Conservation (phyloP, 1,140 invertebrate species). For the Acromyrmex charruanus region DNA sequence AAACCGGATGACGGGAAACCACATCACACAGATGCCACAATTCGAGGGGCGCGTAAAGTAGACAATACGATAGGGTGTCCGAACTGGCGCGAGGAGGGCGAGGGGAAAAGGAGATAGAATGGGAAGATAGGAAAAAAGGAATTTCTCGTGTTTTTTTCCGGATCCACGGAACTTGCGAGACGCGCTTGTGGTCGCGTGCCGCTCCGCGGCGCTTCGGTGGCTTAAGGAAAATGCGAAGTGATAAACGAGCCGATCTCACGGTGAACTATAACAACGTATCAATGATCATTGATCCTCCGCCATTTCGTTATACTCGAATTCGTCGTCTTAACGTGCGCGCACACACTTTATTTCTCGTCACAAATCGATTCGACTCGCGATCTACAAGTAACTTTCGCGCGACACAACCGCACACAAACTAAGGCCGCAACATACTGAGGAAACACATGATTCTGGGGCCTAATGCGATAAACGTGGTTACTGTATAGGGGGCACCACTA, state of each 20-base stretch:
- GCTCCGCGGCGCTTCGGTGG: background rate
- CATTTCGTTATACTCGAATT: background rate
- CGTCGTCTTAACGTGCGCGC: background rate
- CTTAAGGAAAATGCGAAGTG: background rate
- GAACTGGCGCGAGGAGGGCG: conserved; percentile 45
- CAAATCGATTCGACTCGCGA: background rate
- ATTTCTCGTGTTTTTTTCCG: background rate
- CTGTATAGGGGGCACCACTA: conserved; percentile 69
- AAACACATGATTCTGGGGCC: conserved; percentile 76
- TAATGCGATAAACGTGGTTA: background rate
- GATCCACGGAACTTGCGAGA: background rate
- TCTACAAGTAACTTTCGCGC: background rate
- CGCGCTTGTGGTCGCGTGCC: conserved; percentile 7
- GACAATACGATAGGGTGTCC: conserved; percentile 70
- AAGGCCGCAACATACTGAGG: conserved; percentile 80
- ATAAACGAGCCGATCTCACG: conserved; percentile 7
- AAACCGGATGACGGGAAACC: conserved; percentile 1
- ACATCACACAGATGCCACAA: conserved; percentile 5
- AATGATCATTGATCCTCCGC: background rate
- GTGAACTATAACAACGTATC: background rate
- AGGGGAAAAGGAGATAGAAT: background rate
- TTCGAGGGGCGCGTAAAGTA: background rate
- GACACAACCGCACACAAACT: conserved; percentile 71
- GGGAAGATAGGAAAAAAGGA: background rate
- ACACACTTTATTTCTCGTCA: conserved; percentile 9